phyloP scores from a whole-genome alignment of 2,797 vertebrate species.

The Intellagama lesueurii region DNA sequence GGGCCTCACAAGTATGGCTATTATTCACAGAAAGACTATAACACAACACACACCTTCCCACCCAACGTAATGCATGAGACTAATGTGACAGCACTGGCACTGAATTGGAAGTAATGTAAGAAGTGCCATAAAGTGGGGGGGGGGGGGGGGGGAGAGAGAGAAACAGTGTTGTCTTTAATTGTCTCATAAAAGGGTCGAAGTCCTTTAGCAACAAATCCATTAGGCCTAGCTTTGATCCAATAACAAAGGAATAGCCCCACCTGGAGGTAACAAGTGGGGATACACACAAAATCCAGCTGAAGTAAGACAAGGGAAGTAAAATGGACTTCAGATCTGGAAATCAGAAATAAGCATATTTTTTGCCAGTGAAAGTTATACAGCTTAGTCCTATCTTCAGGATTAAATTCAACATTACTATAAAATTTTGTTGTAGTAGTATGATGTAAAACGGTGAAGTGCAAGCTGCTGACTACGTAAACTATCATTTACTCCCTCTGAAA shows the following conservation, averaged over 20 bases:
- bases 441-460: not conserved
- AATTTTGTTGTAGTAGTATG: not conserved
- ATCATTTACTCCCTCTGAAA: slow-evolving; percentile 3
- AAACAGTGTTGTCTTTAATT: slow-evolving; percentile 14
- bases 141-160: not conserved
- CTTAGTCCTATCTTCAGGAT: not conserved
- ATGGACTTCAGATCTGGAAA: not conserved
- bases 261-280: slow-evolving; percentile 61
- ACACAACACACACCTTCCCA: not conserved
- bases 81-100: not conserved
- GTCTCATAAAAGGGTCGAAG: not conserved
- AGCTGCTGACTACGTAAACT: not conserved
- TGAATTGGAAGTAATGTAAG: not conserved
- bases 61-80: not conserved
- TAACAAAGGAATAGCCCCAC: slow-evolving; percentile 66
- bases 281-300: slow-evolving; percentile 13
- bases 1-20: not conserved
- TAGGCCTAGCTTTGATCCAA: slow-evolving; percentile 43
- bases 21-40: not conserved
- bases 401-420: slow-evolving; percentile 3
- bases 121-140: not conserved
- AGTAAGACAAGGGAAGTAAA: not conserved
- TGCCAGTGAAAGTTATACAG: rapidly evolving
- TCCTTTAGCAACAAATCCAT: slow-evolving; percentile 3
- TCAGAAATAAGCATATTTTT: not conserved